phyloP scores from a whole-genome alignment of 2,888 invertebrate species.

The Pseudolycoriella hygida region DNA sequence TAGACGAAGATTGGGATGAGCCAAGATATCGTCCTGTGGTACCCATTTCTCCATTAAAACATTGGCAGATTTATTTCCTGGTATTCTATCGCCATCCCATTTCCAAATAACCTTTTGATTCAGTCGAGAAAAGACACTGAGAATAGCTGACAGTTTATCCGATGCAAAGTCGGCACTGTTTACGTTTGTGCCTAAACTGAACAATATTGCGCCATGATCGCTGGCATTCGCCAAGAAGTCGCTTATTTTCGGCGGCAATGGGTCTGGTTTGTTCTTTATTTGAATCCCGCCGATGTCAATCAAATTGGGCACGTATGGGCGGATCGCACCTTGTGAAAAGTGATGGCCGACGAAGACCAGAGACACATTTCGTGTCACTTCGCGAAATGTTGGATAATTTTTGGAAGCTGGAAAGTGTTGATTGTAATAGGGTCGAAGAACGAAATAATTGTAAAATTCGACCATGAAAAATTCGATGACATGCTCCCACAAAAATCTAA shows the following conservation, averaged over 20 bases:
- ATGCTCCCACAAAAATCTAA: too few relatives aligned
- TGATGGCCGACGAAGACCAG: constrained; percentile 22
- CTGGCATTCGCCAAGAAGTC: not conserved
- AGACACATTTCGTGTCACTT: constrained; percentile 20
- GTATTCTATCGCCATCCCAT: constrained; percentile 29
- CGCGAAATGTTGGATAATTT: constrained; percentile 16
- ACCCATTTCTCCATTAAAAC: constrained; percentile 33
- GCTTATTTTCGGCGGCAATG: constrained; percentile 15
- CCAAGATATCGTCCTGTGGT: constrained; percentile 34
- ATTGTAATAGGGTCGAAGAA: constrained; percentile 10
- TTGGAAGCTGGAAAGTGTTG: constrained; percentile 14
- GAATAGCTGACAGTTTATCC: not conserved
- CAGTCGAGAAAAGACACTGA: constrained; percentile 26
- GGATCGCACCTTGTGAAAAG: constrained; percentile 21
- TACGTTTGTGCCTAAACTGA: not conserved
- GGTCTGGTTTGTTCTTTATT: constrained; percentile 18
- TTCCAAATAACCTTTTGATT: constrained; percentile 34
- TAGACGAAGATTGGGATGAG: constrained; percentile 27
- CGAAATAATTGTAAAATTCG: not conserved
- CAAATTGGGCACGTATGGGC: constrained; percentile 21
- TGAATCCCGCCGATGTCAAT: constrained; percentile 27
- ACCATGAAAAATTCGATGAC: not conserved
- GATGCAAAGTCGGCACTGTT: not conserved
- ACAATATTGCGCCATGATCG: not conserved
- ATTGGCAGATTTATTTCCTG: constrained; percentile 23